Percentiles rank a stretch among this genome's conserved stretches.
Evolutionary conservation across 2,888 invertebrate species (phyloP).

Genomic region (Lamellibrachia columna): DNA sequence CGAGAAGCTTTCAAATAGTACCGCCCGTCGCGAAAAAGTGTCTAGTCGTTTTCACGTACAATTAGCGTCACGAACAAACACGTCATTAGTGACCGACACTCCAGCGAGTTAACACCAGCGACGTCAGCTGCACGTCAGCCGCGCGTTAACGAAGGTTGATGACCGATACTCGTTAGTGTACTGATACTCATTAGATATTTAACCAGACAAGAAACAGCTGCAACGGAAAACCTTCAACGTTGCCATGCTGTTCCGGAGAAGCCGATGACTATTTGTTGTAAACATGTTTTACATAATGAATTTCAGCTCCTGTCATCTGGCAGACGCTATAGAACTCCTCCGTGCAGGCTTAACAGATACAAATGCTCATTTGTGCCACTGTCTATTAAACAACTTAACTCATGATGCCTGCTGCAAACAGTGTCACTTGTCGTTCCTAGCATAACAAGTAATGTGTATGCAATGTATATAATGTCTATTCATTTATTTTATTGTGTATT

Average conservation of each 20-base stretch:
- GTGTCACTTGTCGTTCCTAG: no score
- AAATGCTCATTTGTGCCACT: no score
- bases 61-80: neutral
- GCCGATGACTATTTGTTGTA: neutral
- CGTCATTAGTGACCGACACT: neutral
- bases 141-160: neutral
- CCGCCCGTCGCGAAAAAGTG: neutral
- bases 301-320: no score
- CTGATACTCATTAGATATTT: neutral
- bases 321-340: no score
- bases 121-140: neutral
- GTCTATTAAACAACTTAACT: no score
- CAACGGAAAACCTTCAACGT: neutral
- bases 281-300: neutral
- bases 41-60: neutral
- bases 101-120: neutral
- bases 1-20: neutral
- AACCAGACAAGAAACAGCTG: no score
- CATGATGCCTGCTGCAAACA: no score
- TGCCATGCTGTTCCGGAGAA: neutral
- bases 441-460: no score
- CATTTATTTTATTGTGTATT: no score
- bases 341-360: no score
- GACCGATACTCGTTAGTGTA: neutral
- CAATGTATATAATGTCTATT: no score